Conservation (phyloP, 2,888 invertebrate species). For the Cyaniris semiargus region DNA sequence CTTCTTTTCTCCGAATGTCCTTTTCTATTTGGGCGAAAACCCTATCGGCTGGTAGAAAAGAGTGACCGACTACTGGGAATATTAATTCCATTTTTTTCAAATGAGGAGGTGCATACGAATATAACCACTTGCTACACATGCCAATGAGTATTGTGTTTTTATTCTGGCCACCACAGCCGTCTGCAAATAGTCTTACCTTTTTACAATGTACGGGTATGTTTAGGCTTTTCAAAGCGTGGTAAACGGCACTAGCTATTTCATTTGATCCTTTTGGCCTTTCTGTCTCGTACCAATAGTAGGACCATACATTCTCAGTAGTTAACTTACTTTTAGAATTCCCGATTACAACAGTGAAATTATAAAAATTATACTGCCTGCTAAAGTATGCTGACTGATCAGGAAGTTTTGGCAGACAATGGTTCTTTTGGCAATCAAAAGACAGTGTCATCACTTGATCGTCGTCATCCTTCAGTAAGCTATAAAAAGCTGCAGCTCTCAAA, state of each 20-base stretch:
- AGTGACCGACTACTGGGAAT: conserved; percentile 29
- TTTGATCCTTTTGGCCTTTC: conserved; percentile 22
- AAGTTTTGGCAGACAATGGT: conserved; percentile 28
- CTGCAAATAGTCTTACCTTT: conserved; percentile 26
- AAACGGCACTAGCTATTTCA: conserved; percentile 29
- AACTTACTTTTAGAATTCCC: conserved; percentile 26
- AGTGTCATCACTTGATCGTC: conserved; percentile 20
- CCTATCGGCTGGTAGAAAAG: conserved; percentile 27
- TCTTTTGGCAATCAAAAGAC: conserved; percentile 31
- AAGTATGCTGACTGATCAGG: neutral
- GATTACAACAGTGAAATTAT: conserved; percentile 20
- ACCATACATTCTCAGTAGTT: conserved; percentile 25
- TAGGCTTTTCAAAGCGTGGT: conserved; percentile 19
- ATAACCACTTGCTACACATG: conserved; percentile 29
- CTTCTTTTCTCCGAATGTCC: conserved; percentile 27
- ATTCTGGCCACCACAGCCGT: conserved; percentile 30
- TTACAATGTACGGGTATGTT: conserved; percentile 3
- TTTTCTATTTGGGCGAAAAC: conserved; percentile 28
- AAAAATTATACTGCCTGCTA: conserved; percentile 29
- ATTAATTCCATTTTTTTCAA: conserved; percentile 28
- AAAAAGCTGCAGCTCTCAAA: conserved; percentile 26
- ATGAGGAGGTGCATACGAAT: conserved; percentile 23
- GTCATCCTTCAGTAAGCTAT: conserved; percentile 25
- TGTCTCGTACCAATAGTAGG: conserved; percentile 30
- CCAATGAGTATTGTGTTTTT: conserved; percentile 29